Evolutionary conservation across 2,888 invertebrate species (phyloP), one percentile per base, ranked within the genome.

Genomic region (Tromatobia lineatoria): DNA sequence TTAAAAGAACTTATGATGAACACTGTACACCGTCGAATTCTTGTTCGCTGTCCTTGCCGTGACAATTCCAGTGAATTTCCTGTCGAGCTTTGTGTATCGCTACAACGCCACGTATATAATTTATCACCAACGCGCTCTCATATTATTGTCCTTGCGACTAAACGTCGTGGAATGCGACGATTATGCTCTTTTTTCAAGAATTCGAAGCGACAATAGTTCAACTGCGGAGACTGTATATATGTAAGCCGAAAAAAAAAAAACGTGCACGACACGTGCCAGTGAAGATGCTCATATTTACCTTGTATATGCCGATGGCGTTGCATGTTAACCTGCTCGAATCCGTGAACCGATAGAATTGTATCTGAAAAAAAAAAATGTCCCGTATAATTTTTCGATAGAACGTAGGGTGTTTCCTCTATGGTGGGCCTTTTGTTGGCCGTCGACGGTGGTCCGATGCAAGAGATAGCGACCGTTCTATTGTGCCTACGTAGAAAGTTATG

Each of bases 361-460:
- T 59, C 10, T 70, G 15, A 11, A 59, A 50, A 25, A 29, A 38
- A 67, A 52, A 61, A 34, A 69, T 23, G 13, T 13, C 52, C 69
- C 54, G 82, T 34, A 78, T 74, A 82, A 78, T 82, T 82, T 73
- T 52, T 70, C 82, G 52, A 78, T 82, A 69, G 78, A 82, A 42
- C 73, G 42, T 52, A 50, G 59, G 18, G 25, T 29, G 66, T 78
- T 59, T 67, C 18, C 52, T 23, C 74, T 71, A 54, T 61, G 59
- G 73, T 15, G 34, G 59, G 23, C 73, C 82, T 78, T 78, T 82
- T 74, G 78, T 82, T 25, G 69, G 69, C 61, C 78, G 69, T 78
- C 82, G 57, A 74, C 42, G 82, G 82, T 82, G 82, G 82, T 82
- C 82, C 59, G 82, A 82, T 78, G 74, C 29, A 52, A 77, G 61